Conservation (phyloP, 2,113 vertebrate species). For the Pelobates fuscus region DNA sequence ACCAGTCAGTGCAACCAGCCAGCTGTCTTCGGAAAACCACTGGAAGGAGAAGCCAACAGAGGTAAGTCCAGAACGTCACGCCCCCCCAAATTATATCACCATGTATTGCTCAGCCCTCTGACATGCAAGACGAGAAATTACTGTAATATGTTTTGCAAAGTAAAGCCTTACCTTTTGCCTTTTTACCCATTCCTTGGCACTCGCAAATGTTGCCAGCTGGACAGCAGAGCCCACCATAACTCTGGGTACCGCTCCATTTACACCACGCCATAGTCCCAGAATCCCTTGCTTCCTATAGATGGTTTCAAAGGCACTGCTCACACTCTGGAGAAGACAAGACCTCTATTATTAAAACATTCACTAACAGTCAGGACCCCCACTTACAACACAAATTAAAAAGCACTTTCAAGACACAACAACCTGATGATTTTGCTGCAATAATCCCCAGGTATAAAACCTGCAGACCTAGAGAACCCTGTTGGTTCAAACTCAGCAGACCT, state of each 20-base stretch:
- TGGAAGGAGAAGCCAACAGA: conserved; percentile 53
- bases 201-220: conserved; percentile 88
- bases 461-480: no score
- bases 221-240: conserved; percentile 90
- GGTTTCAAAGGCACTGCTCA: conserved; percentile 74
- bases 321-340: conserved; percentile 67
- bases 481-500: no score
- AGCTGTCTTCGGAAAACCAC: conserved; percentile 82
- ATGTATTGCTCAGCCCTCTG: no score
- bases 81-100: no score
- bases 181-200: conserved; percentile 83
- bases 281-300: conserved; percentile 87
- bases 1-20: conserved; percentile 78
- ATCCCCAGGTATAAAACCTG: no score
- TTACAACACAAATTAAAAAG: no score
- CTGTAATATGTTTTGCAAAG: no score
- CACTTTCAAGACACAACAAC: no score
- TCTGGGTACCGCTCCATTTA: conserved; percentile 83
- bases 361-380: neutral
- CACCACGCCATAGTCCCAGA: conserved; percentile 86
- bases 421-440: no score
- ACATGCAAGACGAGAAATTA: no score
- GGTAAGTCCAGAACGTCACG: neutral
- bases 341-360: no score
- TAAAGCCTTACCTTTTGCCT: conserved; percentile 71